Percentiles rank a stretch among this genome's conserved stretches.
Evolutionary conservation across 2,888 invertebrate species (phyloP).

Genomic region (Gastrophysa polygoni): DNA sequence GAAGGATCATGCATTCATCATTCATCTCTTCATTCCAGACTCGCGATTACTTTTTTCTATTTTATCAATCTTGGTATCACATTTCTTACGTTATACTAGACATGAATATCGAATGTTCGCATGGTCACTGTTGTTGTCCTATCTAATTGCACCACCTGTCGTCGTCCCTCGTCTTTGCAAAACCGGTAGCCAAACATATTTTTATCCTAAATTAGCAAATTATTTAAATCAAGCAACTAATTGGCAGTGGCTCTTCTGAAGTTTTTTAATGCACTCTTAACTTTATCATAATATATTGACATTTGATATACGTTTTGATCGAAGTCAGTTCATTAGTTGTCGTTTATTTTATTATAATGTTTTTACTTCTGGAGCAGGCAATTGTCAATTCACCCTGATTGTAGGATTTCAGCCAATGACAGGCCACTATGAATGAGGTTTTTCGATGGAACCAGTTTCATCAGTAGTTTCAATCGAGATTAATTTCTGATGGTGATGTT

Average conservation of each 20-base stretch:
- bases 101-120: background rate
- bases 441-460: too few species aligned
- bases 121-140: background rate
- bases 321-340: slow-evolving; percentile 31
- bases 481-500: too few species aligned
- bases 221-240: slow-evolving; percentile 43
- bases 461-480: too few species aligned
- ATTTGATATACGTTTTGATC: slow-evolving; percentile 35
- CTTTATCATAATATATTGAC: slow-evolving; percentile 38
- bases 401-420: too few species aligned
- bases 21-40: too few species aligned
- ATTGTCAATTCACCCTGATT: slow-evolving; percentile 3
- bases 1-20: too few species aligned
- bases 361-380: slow-evolving; percentile 14
- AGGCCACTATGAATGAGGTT: too few species aligned
- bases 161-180: slow-evolving; percentile 26
- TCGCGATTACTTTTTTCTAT: too few species aligned
- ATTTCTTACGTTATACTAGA: background rate
- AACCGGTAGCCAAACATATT: slow-evolving; percentile 42
- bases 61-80: too few species aligned
- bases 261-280: slow-evolving; percentile 27
- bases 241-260: slow-evolving; percentile 29
- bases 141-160: slow-evolving; percentile 14
- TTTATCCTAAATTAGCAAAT: slow-evolving; percentile 40
- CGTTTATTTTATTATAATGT: slow-evolving; percentile 17